Conservation (phyloP, 2,888 invertebrate genomes). For the Ornithoptera alexandrae region DNA sequence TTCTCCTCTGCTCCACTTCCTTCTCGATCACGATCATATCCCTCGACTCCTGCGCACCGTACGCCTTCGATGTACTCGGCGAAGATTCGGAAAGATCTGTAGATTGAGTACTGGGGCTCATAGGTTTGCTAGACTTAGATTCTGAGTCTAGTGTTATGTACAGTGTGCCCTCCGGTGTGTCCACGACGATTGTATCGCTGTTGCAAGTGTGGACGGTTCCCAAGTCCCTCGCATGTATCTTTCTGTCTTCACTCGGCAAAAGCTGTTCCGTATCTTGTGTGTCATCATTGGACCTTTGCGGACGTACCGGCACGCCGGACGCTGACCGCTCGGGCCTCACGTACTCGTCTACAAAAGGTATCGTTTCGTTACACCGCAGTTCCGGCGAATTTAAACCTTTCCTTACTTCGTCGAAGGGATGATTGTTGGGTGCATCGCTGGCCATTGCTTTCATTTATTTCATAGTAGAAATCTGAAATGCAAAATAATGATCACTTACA, state of each 20-base stretch:
- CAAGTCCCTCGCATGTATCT: conserved; percentile 61
- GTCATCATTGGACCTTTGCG: conserved; percentile 47
- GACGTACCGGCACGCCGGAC: conserved; percentile 48
- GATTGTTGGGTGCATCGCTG: conserved; percentile 38
- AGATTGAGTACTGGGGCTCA: conserved; percentile 48
- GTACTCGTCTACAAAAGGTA: conserved; percentile 57
- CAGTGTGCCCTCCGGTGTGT: conserved; percentile 71
- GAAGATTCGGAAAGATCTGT: conserved; percentile 48
- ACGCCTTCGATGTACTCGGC: conserved; percentile 55
- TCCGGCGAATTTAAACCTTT: conserved; percentile 69
- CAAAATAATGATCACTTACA: conserved; percentile 22
- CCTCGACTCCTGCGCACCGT: conserved; percentile 55
- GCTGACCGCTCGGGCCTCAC: conserved; percentile 50
- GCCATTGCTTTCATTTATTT: conserved; percentile 54
- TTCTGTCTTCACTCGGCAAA: conserved; percentile 34
- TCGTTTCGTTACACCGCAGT: conserved; percentile 43
- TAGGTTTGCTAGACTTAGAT: conserved; percentile 46
- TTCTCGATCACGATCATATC: conserved; percentile 55
- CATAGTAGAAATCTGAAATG: conserved; percentile 60
- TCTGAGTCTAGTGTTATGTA: conserved; percentile 72
- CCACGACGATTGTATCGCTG: conserved; percentile 70
- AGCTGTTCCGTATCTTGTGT: conserved; percentile 36
- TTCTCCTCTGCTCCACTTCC: conserved; percentile 50
- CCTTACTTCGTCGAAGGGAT: conserved; percentile 47
- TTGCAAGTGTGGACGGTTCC: conserved; percentile 65